A percentile compares a stretch with the other conserved stretches of the same genome.
Conservation (phyloP, 2,113 vertebrate genomes). For the Thryonomys swinderianus region DNA sequence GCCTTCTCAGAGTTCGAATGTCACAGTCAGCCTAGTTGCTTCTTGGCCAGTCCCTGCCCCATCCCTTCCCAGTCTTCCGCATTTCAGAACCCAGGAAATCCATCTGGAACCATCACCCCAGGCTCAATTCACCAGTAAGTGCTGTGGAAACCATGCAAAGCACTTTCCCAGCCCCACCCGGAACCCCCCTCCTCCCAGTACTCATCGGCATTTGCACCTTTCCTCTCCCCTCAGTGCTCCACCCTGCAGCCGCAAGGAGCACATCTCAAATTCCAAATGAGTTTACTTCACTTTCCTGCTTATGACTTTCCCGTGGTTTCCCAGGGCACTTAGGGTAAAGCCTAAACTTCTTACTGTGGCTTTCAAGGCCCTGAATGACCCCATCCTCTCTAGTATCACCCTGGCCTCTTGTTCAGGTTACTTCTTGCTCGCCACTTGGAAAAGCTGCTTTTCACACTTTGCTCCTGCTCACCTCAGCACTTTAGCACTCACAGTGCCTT, state of each 20-base stretch:
- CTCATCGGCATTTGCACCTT: too few species aligned
- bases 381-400: background rate
- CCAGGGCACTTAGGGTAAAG: background rate
- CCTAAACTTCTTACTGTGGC: background rate
- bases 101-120: background rate
- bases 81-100: background rate
- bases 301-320: background rate
- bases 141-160: rapidly evolving
- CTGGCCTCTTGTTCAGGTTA: background rate
- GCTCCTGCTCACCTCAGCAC: background rate
- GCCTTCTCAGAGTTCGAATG: background rate
- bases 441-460: background rate
- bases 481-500: background rate
- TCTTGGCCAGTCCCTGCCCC: background rate
- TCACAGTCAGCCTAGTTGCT: background rate
- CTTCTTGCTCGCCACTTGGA: background rate
- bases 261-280: background rate
- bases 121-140: background rate
- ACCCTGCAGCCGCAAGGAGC: background rate
- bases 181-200: too few species aligned
- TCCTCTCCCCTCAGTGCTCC: rapidly evolving
- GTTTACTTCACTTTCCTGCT: background rate
- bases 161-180: background rate
- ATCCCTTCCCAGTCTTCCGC: background rate
- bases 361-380: too few species aligned